Percentiles rank a stretch among this genome's conserved stretches.
Conservation (phyloP, 92 coral and sea anemone genomes). For the Pocillopora grandis region DNA sequence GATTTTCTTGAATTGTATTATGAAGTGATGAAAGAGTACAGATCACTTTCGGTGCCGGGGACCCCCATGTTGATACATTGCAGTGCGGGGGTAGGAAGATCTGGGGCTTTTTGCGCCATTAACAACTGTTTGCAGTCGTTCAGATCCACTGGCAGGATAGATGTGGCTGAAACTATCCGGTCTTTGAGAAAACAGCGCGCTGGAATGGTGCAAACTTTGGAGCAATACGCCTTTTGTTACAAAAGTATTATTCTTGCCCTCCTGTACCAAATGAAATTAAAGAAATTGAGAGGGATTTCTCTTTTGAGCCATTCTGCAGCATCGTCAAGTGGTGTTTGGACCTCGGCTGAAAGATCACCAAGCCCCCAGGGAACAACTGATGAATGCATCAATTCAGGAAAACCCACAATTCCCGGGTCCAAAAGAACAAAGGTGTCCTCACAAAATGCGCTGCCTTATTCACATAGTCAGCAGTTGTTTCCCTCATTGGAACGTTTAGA, state of each 20-base stretch:
- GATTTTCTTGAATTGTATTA: conserved; percentile 54
- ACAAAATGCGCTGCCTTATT: conserved; percentile 46
- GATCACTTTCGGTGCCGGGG: conserved; percentile 41
- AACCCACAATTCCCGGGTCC: conserved; percentile 13
- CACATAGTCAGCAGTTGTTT: conserved; percentile 42
- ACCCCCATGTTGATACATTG: conserved; percentile 60
- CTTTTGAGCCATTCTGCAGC: conserved; percentile 31
- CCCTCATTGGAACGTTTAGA: conserved; percentile 20
- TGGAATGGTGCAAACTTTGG: conserved; percentile 64
- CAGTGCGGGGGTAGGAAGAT: conserved; percentile 64
- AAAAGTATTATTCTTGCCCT: conserved; percentile 54
- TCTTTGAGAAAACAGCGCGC: conserved; percentile 53
- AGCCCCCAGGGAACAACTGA: conserved; percentile 12
- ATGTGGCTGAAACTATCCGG: conserved; percentile 46
- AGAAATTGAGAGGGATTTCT: conserved; percentile 30
- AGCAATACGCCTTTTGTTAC: conserved; percentile 59
- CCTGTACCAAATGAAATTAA: conserved; percentile 42
- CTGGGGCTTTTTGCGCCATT: conserved; percentile 60
- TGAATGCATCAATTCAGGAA: conserved; percentile 3
- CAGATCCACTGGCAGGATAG: conserved; percentile 43
- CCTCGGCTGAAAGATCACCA: not conserved
- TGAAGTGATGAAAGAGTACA: conserved; percentile 34
- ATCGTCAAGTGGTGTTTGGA: conserved; percentile 33
- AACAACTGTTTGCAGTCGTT: conserved; percentile 48
- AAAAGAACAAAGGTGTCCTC: conserved; percentile 11